phyloP scores from a whole-genome alignment of 2,797 vertebrate genomes.

The Brachyalestes nurse region DNA sequence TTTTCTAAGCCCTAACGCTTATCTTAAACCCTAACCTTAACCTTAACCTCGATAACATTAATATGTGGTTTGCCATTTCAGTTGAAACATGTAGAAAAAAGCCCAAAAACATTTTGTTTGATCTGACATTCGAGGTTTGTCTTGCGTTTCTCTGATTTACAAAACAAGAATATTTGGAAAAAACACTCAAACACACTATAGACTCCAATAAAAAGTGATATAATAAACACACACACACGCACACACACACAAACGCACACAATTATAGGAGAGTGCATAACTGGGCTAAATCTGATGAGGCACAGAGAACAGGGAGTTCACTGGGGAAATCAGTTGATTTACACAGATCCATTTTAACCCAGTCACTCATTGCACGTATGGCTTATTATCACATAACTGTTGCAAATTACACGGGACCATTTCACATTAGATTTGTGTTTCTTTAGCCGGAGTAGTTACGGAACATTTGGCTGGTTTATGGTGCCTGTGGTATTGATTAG shows the following conservation, averaged over 20 bases:
- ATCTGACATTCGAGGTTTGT: too few species aligned
- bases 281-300: neutral
- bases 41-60: too few species aligned
- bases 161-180: neutral
- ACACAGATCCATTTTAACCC: neutral
- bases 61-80: too few species aligned
- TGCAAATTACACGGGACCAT: neutral
- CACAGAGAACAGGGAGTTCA: neutral
- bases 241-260: neutral
- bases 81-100: too few species aligned
- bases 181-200: slow-evolving; percentile 6
- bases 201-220: neutral
- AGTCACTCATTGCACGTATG: neutral
- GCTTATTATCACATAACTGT: slow-evolving; percentile 11
- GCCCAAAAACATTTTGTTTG: too few species aligned
- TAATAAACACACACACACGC: neutral
- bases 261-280: neutral
- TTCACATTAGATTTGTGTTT: slow-evolving; percentile 12
- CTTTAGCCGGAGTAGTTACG: slow-evolving; percentile 9
- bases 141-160: neutral
- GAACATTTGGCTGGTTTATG: slow-evolving; percentile 11
- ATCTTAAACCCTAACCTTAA: too few species aligned
- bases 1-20: too few species aligned
- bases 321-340: neutral
- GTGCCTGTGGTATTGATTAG: slow-evolving; percentile 27